Evolutionary conservation across 1,140 invertebrate genomes (phyloP), one percentile per base, ranked within the genome.

Genomic region (Drosophila rhopaloa): DNA sequence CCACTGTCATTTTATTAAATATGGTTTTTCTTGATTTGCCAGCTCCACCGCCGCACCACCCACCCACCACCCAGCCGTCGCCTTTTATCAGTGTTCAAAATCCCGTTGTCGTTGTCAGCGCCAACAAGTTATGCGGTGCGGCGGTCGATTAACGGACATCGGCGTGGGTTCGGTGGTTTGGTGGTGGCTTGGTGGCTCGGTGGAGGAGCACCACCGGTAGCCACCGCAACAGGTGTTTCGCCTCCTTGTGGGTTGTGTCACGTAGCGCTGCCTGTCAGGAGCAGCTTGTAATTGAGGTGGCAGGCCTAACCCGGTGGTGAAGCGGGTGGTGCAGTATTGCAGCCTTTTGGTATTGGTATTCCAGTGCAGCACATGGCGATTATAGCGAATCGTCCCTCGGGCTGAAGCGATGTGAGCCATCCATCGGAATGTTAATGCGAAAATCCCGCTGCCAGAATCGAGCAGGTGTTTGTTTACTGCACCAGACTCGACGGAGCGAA

Each of bases 1-100:
- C 70, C 61, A 74, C 84, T 88, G 84, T 88, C 84, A 88, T 88
- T 89, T 88, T 88, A 88, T 89, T 89, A 88, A 88, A 88, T 89
- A 88, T 88, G 84, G 63, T 89, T 82, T 82, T 86, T 78, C 73
- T 76, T 80, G 81, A 84, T 78, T 85, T 78, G 46, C 53, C 60
- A 63, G 60, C 60, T 24, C 55, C 59, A 13, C 73, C 38, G 46
- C 55, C 56, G 43, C 55, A 60, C 27, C 37, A 43, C 27, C 44
- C 37, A n/a, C 37, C 24, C 19, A 50, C n/a, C 8, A 29, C 19
- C 43, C 48, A 29, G 41, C 32, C 59, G 72, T 65, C 63, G 59
- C 50, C 67, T 88, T 81, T 88, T 80, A 88, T 88, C 82, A 88
- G 76, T 66, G 67, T 58, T 88, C 71, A 83, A 77, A 88, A 88